These are phyloP conservation scores for Lasioglossum pauxillum DNA, from an alignment of 2,888 invertebrate genomes.

Conservation along the genomic window DNA sequence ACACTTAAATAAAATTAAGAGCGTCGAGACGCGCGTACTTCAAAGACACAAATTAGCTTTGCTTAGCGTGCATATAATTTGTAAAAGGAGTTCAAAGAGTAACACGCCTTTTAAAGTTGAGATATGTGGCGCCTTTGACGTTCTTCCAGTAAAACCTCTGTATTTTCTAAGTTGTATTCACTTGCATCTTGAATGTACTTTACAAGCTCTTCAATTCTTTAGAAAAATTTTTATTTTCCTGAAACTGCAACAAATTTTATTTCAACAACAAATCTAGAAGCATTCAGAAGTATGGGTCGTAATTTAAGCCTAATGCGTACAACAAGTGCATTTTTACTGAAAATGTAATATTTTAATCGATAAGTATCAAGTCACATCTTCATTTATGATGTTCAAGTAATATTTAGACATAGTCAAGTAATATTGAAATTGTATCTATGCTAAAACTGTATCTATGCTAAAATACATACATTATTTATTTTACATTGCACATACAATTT, in stretches of 20 bases:
- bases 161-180: background rate
- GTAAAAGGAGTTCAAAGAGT: slow-evolving; percentile 6
- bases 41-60: slow-evolving; percentile 48
- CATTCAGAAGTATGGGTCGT: background rate
- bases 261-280: background rate
- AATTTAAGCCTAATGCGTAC: background rate
- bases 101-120: slow-evolving; percentile 12
- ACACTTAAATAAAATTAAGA: slow-evolving; percentile 29
- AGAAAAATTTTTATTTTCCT: background rate
- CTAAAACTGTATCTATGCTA: background rate
- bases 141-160: background rate
- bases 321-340: too few species aligned
- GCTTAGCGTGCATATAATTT: slow-evolving; percentile 26
- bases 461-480: background rate
- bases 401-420: too few species aligned
- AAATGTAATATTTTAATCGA: too few species aligned
- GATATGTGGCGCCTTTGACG: slow-evolving; percentile 12
- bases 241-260: background rate
- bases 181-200: background rate
- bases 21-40: slow-evolving; percentile 12
- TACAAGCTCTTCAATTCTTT: background rate
- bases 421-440: background rate
- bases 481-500: background rate
- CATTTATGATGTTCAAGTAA: background rate
- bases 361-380: background rate